Conservation (phyloP, 1,140 invertebrate genomes). For the Coenobita brevimanus region DNA sequence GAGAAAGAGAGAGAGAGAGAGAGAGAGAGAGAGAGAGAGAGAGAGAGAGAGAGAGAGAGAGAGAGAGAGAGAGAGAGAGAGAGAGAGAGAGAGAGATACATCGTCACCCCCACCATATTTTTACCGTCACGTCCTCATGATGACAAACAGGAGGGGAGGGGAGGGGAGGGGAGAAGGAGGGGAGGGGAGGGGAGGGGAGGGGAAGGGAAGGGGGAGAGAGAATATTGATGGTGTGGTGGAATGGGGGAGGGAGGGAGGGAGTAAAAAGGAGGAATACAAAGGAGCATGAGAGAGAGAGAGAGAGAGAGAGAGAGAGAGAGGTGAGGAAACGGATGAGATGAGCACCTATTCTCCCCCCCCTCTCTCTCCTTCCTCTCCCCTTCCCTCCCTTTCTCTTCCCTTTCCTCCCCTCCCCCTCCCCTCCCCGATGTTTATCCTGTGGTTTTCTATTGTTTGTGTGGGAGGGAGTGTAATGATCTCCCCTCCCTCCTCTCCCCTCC, state of each 20-base stretch:
- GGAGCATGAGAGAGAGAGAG: neutral
- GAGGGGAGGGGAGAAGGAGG: neutral
- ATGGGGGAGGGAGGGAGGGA: too few species aligned
- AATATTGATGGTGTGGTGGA: too few species aligned
- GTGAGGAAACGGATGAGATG: neutral
- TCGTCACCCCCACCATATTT: too few species aligned
- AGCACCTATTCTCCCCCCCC: neutral
- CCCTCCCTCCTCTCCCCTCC: neutral
- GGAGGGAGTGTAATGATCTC: too few species aligned
- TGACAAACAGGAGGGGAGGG: too few species aligned
- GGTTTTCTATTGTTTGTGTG: too few species aligned
- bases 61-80: neutral
- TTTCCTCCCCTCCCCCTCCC: neutral
- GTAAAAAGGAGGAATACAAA: neutral
- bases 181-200: neutral
- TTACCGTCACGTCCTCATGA: too few species aligned
- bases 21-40: conserved; percentile 18
- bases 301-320: neutral
- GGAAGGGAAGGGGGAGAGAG: too few species aligned
- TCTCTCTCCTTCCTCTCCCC: neutral
- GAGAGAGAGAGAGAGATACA: too few species aligned
- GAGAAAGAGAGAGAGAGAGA: neutral
- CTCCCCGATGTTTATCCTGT: neutral
- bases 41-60: neutral
- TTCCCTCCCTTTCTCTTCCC: neutral